Percentiles rank a stretch among this genome's conserved stretches.
These are phyloP conservation scores for Caenorhabditis parvicauda DNA, from an alignment of 2,888 invertebrate species.

Conservation along the genomic window DNA sequence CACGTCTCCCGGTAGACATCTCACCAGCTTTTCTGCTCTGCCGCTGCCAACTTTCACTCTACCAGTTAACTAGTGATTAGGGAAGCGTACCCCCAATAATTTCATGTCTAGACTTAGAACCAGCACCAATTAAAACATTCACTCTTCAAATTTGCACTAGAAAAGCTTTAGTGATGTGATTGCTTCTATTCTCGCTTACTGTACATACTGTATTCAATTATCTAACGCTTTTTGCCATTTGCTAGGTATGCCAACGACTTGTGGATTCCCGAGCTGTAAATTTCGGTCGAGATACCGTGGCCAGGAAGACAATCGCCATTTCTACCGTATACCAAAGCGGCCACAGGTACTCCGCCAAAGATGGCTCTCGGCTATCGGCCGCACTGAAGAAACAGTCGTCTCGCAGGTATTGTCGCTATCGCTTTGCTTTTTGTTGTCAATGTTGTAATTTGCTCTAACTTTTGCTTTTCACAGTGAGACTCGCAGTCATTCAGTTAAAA, in stretches of 20 bases:
- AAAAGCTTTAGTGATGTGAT: too few relatives aligned
- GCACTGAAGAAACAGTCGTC: conserved; percentile 65
- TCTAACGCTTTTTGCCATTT: too few relatives aligned
- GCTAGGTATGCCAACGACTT: conserved; percentile 66
- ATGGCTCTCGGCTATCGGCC: conserved; percentile 64
- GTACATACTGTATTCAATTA: too few relatives aligned
- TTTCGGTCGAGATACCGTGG: conserved; percentile 64
- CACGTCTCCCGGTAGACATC: too few relatives aligned
- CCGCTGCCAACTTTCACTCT: too few relatives aligned
- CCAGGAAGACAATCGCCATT: conserved; percentile 65
- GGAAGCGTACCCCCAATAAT: too few relatives aligned
- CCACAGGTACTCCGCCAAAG: conserved; percentile 63
- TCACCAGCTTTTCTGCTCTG: too few relatives aligned
- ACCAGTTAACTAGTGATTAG: too few relatives aligned
- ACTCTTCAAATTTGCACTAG: background rate
- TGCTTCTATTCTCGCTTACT: conserved; percentile 13
- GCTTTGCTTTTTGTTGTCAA: too few relatives aligned
- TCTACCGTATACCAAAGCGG: conserved; percentile 65
- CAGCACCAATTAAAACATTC: background rate
- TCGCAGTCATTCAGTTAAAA: too few relatives aligned
- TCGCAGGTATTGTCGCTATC: conserved; percentile 65
- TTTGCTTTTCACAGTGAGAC: too few relatives aligned
- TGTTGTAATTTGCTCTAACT: too few relatives aligned
- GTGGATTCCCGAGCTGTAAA: conserved; percentile 66
- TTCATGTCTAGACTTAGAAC: background rate